Base-by-base conservation (phyloP, 2,888 invertebrate species). In the Gibbula magus region DNA sequence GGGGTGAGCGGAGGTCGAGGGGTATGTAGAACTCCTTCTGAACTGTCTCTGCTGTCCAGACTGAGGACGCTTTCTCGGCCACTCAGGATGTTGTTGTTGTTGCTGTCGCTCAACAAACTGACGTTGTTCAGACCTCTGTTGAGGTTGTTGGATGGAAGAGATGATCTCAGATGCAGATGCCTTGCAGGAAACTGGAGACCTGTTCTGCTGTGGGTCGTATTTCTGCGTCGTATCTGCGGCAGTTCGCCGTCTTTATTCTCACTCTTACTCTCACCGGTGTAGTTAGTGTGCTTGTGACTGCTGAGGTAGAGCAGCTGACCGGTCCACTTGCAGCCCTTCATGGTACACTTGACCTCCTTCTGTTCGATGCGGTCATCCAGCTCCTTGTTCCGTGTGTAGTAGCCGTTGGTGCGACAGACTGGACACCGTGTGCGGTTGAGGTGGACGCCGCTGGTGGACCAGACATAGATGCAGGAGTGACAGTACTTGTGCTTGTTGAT, bases 401-500 rank as follows among this genome's bases (percentile, higher is more conserved):
- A 74, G 10, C 89, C 86, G 5, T 86, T 88, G 76, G 86, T 75
- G 35, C 92, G 83, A 81, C 92, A 92, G n/a, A 92, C 89, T 18
- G 92, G 92, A 80, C 92, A 92, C 67, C 89, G 86, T 35, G 89
- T 83, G 75, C 91, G 89, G 82, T 91, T 92, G 25, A 87, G 84
- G 52, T 87, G 86, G 76, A 88, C 87, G n/a, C 89, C 90, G 51
- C 91, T 91, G 2, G 91, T 88, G 16, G 91, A 89, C 92, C 92
- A 92, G 39, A 91, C 91, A 66, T 89, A 89, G 39, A 91, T 88
- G 80, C 92, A 92, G 0, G 90, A 87, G 78, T 89, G 88, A 81
- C 92, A 92, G 85, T 91, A 92, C 78, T 88, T 87, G 85, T 92
- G 92, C 39, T 88, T 87, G 85, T 92, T 92, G 74, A 82, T 82